Evolutionary conservation across 2,797 vertebrate genomes (phyloP), one percentile per base, ranked within the genome.

Genomic region (Bryconaethiops microstoma): DNA sequence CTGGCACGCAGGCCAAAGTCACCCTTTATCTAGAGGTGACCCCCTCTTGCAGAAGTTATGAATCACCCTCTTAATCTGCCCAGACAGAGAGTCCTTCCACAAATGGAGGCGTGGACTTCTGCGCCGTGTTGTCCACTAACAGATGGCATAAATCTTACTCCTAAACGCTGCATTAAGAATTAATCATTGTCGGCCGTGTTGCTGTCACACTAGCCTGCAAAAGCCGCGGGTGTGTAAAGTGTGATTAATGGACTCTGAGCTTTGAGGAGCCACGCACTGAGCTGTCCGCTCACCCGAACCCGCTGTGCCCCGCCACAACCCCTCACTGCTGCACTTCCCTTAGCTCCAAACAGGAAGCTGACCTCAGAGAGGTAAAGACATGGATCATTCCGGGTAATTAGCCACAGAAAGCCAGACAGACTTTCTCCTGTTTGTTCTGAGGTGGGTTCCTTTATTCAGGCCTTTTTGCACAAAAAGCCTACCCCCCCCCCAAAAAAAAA

Each of bases 61-160:
- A 90, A 94, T 94, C 91, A 92, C 85, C 90, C 88, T 79, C 87
- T 74, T 95, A 94, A 95, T 94, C 90, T 88, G 87, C 78, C 76
- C 88, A 90, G 93, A 94, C 92, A 92, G 91, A 90, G 76, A 86
- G 81, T 86, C 82, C 91, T 87, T 88, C 89, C 89, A 90, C 86
- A 90, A 92, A 87, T 77, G 77, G 87, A 80, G 89, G 88, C 87
- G 87, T 90, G 88, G 91, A 92, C 90, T 90, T 91, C 89, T 89
- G 90, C 86, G 80, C 81, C 86, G 80, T 89, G 91, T 93, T 92
- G 87, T 88, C 88, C 87, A 82, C 90, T 92, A 94, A 94, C 94
- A 95, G 92, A 94, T 92, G 92, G 92, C 92, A 94, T 95, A 94
- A 95, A 94, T 95, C 93, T 93, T 94, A 93, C 92, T 93, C 92